Evolutionary conservation across 2,113 vertebrate species (phyloP).

Genomic region (Origma solitaria): DNA sequence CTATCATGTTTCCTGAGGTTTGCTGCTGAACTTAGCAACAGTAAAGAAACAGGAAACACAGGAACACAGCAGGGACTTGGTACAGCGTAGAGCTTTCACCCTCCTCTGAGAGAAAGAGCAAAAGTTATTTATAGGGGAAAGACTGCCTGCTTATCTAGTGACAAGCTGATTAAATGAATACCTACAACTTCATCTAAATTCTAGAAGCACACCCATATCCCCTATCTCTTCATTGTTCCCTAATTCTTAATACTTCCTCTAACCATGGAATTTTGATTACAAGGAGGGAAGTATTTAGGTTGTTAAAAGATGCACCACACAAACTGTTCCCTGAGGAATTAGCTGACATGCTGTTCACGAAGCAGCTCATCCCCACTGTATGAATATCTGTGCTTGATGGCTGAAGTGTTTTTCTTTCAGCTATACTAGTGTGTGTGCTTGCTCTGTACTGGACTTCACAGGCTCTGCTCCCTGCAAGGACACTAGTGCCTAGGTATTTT

Average conservation of each 20-base stretch:
- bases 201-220: neutral
- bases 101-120: neutral
- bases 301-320: neutral
- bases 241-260: neutral
- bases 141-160: neutral
- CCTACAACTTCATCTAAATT: neutral
- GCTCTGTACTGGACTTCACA: neutral
- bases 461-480: neutral
- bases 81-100: neutral
- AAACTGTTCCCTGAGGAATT: neutral
- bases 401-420: neutral
- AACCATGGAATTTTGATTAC: neutral
- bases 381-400: neutral
- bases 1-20: neutral
- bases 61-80: neutral
- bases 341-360: neutral
- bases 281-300: neutral
- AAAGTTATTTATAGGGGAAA: neutral
- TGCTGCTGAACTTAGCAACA: slow-evolving; percentile 6
- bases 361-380: neutral
- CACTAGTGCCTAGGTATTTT: neutral
- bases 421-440: neutral
- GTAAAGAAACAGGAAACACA: neutral
- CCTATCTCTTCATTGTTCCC: neutral
- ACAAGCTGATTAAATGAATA: neutral